Conservation (phyloP, 1,140 invertebrate genomes). For the Drosophila parvula region DNA sequence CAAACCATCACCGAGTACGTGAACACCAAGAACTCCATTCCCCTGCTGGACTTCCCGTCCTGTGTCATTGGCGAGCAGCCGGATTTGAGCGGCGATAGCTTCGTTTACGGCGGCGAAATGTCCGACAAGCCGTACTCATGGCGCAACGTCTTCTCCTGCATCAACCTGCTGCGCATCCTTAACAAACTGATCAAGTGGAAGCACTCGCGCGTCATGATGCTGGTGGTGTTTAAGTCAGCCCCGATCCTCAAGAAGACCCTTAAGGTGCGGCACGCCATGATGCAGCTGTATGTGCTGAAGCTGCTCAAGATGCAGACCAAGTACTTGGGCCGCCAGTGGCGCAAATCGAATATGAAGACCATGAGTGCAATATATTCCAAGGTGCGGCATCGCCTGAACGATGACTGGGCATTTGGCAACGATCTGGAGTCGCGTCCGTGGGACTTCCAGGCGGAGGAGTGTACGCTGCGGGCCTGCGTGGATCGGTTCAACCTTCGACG, state of each 20-base stretch:
- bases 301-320: conserved; percentile 99
- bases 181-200: conserved; percentile 99
- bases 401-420: conserved; percentile 99
- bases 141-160: conserved; percentile 99
- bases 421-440: conserved; percentile 98
- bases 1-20: conserved; percentile 99
- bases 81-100: conserved; percentile 95
- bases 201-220: conserved; percentile 99
- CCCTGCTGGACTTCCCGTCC: conserved; percentile 97
- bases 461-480: conserved; percentile 95
- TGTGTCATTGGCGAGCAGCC: conserved; percentile 98
- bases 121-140: conserved; percentile 95
- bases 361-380: conserved; percentile 99
- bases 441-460: conserved; percentile 99
- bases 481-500: conserved; percentile 98
- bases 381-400: conserved; percentile 96
- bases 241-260: conserved; percentile 98
- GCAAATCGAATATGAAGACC: conserved; percentile 99
- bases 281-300: conserved; percentile 99
- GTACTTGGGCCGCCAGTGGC: conserved; percentile 99
- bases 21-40: conserved; percentile 97
- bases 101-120: conserved; percentile 87
- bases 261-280: conserved; percentile 97
- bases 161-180: conserved; percentile 97
- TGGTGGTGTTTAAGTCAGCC: conserved; percentile 99